phyloP scores from a whole-genome alignment of 2,113 vertebrate species.

The Stigmatopora argus region DNA sequence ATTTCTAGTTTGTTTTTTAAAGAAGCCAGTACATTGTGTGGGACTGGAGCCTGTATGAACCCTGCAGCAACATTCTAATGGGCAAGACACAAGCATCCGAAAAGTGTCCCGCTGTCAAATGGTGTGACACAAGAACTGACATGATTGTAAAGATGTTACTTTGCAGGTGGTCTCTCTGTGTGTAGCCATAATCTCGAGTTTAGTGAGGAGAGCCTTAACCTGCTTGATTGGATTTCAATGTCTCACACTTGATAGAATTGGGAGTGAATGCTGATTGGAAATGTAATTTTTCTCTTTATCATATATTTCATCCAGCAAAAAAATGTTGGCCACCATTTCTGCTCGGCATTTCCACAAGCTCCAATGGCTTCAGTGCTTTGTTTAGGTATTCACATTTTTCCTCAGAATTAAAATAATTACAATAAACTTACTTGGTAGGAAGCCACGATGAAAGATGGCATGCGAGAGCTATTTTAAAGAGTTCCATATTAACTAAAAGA shows the following conservation, averaged over 20 bases:
- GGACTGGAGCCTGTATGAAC: slow-evolving; percentile 50
- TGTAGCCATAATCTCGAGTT: slow-evolving; percentile 40
- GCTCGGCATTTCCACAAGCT: slow-evolving; percentile 16
- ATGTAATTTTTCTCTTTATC: slow-evolving; percentile 47
- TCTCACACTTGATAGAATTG: slow-evolving; percentile 54
- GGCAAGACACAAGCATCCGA: neutral
- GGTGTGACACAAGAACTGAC: slow-evolving; percentile 10
- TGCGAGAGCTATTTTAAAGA: too few species aligned
- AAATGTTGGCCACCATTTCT: neutral
- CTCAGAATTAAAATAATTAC: neutral
- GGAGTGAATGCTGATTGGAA: slow-evolving; percentile 59
- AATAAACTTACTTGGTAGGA: too few species aligned
- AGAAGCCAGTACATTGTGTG: slow-evolving; percentile 55
- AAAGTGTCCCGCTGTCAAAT: slow-evolving; percentile 6
- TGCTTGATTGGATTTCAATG: slow-evolving; percentile 74
- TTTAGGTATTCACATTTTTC: slow-evolving; percentile 45
- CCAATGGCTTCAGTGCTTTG: slow-evolving; percentile 10
- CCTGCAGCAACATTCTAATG: slow-evolving; percentile 4
- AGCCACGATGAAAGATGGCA: too few species aligned
- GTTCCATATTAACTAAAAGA: too few species aligned
- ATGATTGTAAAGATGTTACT: neutral
- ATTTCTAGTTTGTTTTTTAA: slow-evolving; percentile 51
- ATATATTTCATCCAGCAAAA: slow-evolving; percentile 37
- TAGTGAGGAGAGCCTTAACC: slow-evolving; percentile 55
- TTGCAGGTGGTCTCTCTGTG: slow-evolving; percentile 8